Evolutionary conservation across 2,888 invertebrate species (phyloP).

Genomic region (Philereme transversata): DNA sequence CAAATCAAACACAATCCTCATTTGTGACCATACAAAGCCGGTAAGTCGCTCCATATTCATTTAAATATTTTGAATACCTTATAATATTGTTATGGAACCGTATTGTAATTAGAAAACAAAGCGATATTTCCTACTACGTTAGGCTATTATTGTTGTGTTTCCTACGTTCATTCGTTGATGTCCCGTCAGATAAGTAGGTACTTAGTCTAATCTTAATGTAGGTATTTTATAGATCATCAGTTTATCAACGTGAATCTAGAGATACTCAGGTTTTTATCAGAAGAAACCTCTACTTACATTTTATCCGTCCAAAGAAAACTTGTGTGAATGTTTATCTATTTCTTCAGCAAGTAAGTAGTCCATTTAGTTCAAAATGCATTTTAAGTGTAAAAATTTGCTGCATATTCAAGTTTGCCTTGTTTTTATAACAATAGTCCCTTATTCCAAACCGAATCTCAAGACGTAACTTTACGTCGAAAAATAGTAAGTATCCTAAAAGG

Average conservation of each 20-base stretch:
- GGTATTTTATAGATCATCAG: not conserved
- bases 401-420: too few relatives aligned
- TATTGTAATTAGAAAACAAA: not conserved
- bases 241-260: not conserved
- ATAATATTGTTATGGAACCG: not conserved
- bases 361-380: too few relatives aligned
- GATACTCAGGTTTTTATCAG: not conserved
- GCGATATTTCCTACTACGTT: not conserved
- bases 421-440: too few relatives aligned
- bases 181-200: not conserved
- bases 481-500: too few relatives aligned
- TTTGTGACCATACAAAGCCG: slow-evolving; percentile 18
- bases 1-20: slow-evolving; percentile 22
- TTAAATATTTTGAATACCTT: slow-evolving; percentile 1
- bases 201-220: not conserved
- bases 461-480: too few relatives aligned
- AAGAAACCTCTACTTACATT: not conserved
- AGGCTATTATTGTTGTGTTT: too few relatives aligned
- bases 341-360: too few relatives aligned
- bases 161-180: not conserved
- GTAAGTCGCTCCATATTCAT: slow-evolving; percentile 23
- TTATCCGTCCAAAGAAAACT: too few relatives aligned
- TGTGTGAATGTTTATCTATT: too few relatives aligned
- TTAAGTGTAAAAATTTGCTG: too few relatives aligned
- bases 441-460: too few relatives aligned